Evolutionary conservation across 2,888 invertebrate genomes (phyloP).

Genomic region (Gandaritis pyraliata): DNA sequence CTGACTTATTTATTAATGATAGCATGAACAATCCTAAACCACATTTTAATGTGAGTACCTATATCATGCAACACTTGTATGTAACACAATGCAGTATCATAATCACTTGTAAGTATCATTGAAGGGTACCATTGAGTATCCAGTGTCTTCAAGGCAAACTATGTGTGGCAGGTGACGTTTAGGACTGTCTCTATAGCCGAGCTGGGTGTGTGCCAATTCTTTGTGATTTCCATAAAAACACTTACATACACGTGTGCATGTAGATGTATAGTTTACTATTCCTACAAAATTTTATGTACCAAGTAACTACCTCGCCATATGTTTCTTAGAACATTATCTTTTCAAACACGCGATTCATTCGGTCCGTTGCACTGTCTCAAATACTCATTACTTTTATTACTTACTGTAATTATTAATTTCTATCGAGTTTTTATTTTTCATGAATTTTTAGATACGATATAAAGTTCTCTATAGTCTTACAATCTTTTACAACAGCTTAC

Average conservation of each 20-base stretch:
- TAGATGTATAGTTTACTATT: conserved; percentile 4
- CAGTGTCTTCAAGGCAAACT: conserved; percentile 22
- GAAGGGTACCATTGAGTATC: conserved; percentile 20
- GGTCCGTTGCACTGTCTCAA: conserved; percentile 10
- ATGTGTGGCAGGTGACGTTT: conserved; percentile 24
- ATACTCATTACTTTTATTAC: too few relatives aligned
- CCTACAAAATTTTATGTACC: not conserved
- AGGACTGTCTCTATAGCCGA: conserved; percentile 13
- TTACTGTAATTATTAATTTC: too few relatives aligned
- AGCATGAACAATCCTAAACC: conserved; percentile 22
- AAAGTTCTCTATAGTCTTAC: too few relatives aligned
- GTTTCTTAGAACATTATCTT: conserved; percentile 6
- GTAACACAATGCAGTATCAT: conserved; percentile 18
- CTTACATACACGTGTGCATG: conserved; percentile 17
- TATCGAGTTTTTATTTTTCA: too few relatives aligned
- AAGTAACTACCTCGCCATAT: not conserved
- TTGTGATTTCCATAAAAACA: conserved; percentile 25
- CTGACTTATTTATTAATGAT: conserved; percentile 26
- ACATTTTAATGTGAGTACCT: conserved; percentile 23
- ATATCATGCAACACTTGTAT: conserved; percentile 20
- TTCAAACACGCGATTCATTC: conserved; percentile 11
- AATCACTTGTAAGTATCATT: conserved; percentile 14
- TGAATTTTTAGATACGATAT: too few relatives aligned
- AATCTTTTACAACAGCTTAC: too few relatives aligned
- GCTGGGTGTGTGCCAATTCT: conserved; percentile 26